Evolutionary conservation across 92 coral and sea anemone species (phyloP), one percentile per base, ranked within the genome.

Genomic region (Porites divaricata): DNA sequence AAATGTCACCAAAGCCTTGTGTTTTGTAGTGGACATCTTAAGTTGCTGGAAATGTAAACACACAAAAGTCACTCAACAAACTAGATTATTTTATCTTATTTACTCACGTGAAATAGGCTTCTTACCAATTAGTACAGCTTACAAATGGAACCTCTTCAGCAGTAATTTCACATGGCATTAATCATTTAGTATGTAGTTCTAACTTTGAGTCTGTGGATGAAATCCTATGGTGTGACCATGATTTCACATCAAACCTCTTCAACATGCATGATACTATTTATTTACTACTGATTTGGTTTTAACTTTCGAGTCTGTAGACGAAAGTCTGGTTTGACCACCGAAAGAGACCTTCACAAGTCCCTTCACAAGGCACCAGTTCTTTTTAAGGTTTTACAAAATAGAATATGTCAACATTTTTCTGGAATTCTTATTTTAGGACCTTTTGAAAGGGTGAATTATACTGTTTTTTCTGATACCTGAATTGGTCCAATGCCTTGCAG

Each of bases 11-110:
- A 96, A 85, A 41, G 99, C 99, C 78, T 96, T 96, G 90, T 96
- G 99, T 63, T 96, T 96, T 25, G 99, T 96, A 50, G 98, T 96
- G 20, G 99, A 96, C 99, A 96, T 96, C 75, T 96, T 96, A 75
- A 96, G 93, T 96, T 96, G 99, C 99, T 96, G 88, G 73, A 15
- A 52, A 23, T 14, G 26, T 19, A 63, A 82, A 45, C 17, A 19
- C 58, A 25, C 13, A 67, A 4, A 58, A 58, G 7, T 58, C 26
- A 48, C 25, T 49, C 19, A 17, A 16, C n/a, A 70, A 35, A 35
- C 24, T 19, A 9, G 1, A 8, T 73, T 23, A 41, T 23, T 73
- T 10, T 25, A 41, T 73, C 13, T 41, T 56, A 4, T 35, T 35
- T 35, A 35, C 45, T 35, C 45, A 35, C 45, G 6, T 0, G 45